Evolutionary conservation across 2,797 vertebrate species (phyloP).

Genomic region (Eulemur mongoz): DNA sequence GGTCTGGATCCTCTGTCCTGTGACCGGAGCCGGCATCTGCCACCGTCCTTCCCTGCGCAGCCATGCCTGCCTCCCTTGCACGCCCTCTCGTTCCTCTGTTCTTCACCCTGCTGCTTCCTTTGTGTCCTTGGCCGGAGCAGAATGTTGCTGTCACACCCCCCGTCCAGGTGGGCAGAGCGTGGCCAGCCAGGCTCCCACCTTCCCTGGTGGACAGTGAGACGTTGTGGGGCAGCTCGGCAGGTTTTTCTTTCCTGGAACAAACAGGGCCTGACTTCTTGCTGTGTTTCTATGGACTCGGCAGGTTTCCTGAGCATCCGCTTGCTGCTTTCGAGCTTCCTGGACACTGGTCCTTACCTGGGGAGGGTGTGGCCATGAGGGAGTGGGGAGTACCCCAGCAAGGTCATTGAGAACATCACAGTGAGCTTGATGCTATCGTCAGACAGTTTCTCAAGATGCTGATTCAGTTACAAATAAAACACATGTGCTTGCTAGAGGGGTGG

Average conservation of each 20-base stretch:
- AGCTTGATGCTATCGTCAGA: background rate
- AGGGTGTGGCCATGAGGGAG: background rate
- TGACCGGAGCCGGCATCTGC: accelerated
- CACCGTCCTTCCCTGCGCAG: background rate
- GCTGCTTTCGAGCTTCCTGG: background rate
- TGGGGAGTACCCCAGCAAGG: background rate
- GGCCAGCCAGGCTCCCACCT: background rate
- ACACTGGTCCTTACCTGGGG: background rate
- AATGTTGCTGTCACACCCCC: background rate
- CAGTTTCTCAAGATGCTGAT: background rate
- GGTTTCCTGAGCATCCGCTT: background rate
- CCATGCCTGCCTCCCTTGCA: accelerated
- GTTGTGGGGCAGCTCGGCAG: background rate
- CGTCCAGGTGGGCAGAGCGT: background rate
- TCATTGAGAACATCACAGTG: background rate
- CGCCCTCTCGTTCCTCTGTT: no score
- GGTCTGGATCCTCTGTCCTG: background rate
- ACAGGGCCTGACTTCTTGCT: background rate
- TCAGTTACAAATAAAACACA: background rate
- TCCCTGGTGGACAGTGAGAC: no score
- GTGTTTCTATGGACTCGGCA: background rate
- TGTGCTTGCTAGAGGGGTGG: background rate
- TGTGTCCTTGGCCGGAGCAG: background rate
- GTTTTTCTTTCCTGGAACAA: background rate
- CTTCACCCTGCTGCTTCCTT: background rate